Evolutionary conservation across 2,797 vertebrate genomes (phyloP), one percentile per base, ranked within the genome.

Genomic region (Rhinogobio ventralis): DNA sequence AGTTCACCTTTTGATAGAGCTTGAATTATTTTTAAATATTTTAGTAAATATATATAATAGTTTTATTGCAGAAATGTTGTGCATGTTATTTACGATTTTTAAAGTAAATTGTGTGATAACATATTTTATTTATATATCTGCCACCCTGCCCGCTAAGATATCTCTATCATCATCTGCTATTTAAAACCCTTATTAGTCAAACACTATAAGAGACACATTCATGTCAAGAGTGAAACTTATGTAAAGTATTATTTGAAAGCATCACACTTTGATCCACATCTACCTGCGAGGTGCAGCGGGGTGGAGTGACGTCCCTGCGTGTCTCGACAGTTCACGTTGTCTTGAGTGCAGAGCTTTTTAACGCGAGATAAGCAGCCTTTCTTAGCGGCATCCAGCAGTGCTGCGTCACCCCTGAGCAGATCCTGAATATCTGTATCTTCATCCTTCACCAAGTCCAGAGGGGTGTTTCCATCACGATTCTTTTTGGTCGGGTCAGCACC

Each of bases 371-470:
- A 94, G 91, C 97, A 99, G 88, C 98, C 97, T 86, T 98, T 99
- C 88, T 99, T 99, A 62, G 98, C 96, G 81, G 97, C 97, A 81
- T 99, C 98, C 85, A 99, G 91, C 79, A 99, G 94, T 77, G 98
- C 97, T 28, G 97, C 97, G 77, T 98, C 98, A 15, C 98, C 98
- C 71, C 97, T 93, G 89, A 99, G 96, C 6, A 99, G 94, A 92
- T 99, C 98, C 85, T 99, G 98, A 91, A 99, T 97, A 93, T 99
- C 98, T 42, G 97, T 97, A 92, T 99, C 98, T 66, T 97, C 96
- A 74, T 99, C 97, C 92, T 98, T 99, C 88, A 99, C 97, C 87
- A 99, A 96, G 91, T 99, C 97, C 86, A 99, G 93, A 0, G 98
- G 96, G 82, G 96, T 97, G 94, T 97, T 98, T 85, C 98, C 98